Evolutionary conservation across 2,888 invertebrate genomes (phyloP).

Genomic region (Lysandra coridon): DNA sequence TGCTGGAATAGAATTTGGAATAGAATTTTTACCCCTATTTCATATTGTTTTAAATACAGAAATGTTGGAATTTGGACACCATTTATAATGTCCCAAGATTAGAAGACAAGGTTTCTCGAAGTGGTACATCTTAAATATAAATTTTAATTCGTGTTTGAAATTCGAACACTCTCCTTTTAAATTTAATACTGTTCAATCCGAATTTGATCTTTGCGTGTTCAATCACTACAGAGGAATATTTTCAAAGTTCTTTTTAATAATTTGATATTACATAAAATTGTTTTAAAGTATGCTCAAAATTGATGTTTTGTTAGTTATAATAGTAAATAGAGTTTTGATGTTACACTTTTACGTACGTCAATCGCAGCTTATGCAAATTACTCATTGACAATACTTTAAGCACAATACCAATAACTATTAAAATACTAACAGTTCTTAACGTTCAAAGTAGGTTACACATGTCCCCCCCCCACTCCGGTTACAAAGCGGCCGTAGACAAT

Average conservation of each 20-base stretch:
- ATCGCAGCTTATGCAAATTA: too few species aligned
- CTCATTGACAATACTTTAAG: background rate
- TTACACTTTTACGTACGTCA: too few species aligned
- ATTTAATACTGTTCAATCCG: background rate
- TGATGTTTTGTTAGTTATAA: too few species aligned
- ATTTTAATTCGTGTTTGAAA: background rate
- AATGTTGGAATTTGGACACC: background rate
- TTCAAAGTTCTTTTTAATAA: background rate
- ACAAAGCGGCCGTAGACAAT: conserved; percentile 4
- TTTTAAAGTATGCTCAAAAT: too few species aligned
- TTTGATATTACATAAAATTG: too few species aligned
- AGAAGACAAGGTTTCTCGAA: background rate
- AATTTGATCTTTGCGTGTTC: background rate
- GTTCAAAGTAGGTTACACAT: conserved; percentile 9
- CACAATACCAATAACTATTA: background rate
- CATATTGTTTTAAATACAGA: too few species aligned
- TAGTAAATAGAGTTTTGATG: too few species aligned
- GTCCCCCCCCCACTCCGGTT: background rate
- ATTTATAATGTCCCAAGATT: background rate
- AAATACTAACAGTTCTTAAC: background rate
- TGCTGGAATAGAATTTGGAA: too few species aligned
- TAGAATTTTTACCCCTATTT: too few species aligned
- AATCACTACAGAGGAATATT: background rate
- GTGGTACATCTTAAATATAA: background rate
- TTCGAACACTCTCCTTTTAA: background rate